Percentiles rank a stretch among this genome's conserved stretches.
Evolutionary conservation across 2,888 invertebrate genomes (phyloP).

Genomic region (Rugalucina vietnamica): DNA sequence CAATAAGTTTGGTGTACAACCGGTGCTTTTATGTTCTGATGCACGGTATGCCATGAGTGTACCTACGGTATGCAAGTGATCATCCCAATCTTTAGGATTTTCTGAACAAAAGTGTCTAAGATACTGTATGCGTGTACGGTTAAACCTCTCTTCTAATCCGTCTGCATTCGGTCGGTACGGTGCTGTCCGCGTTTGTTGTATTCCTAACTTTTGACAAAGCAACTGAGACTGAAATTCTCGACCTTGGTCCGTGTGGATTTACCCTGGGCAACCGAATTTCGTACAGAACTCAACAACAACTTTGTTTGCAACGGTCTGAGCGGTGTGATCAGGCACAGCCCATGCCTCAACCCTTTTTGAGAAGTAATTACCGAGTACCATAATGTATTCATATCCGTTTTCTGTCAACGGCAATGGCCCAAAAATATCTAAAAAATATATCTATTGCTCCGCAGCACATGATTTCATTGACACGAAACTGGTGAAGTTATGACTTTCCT

Average conservation of each 20-base stretch:
- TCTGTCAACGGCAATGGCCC: constrained; percentile 22
- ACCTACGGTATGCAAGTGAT: constrained; percentile 33
- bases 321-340: constrained; percentile 20
- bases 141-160: constrained; percentile 42
- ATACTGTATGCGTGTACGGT: constrained; percentile 39
- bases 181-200: constrained; percentile 39
- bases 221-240: constrained; percentile 28
- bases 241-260: constrained; percentile 42
- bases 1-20: constrained; percentile 29
- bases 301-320: constrained; percentile 20
- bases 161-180: constrained; percentile 46
- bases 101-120: constrained; percentile 38
- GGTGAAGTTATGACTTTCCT: background rate
- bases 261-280: constrained; percentile 23
- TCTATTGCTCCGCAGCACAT: background rate
- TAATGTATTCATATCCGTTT: constrained; percentile 26
- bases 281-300: constrained; percentile 19
- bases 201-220: constrained; percentile 22
- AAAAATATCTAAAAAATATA: constrained; percentile 31
- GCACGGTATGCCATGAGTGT: constrained; percentile 48
- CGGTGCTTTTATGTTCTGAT: constrained; percentile 40
- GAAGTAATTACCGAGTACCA: constrained; percentile 32
- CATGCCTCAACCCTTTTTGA: constrained; percentile 34
- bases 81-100: constrained; percentile 47
- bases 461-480: background rate